Percentiles rank a stretch among this genome's conserved stretches.
These are phyloP conservation scores for Pithys albifrons DNA, from an alignment of 2,113 vertebrate genomes.

Conservation along the genomic window DNA sequence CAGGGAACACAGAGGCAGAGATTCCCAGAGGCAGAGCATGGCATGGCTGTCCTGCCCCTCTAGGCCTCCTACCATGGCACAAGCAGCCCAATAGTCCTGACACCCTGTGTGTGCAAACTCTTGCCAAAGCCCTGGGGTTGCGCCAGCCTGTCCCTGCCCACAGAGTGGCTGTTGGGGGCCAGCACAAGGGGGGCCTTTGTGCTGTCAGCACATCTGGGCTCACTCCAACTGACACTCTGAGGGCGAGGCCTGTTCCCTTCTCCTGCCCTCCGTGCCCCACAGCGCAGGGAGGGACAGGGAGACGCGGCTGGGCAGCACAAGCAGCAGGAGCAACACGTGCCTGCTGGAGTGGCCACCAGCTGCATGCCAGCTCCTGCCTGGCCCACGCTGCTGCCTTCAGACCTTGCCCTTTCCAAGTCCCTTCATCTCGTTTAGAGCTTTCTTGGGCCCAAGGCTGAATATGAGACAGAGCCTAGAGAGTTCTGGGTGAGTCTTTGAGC, in stretches of 20 bases:
- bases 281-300: accelerated
- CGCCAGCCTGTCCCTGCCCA: background rate
- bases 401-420: background rate
- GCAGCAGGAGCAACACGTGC: accelerated
- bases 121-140: background rate
- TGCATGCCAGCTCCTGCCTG: accelerated
- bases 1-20: background rate
- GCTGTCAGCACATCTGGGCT: background rate
- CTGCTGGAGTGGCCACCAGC: background rate
- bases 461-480: background rate
- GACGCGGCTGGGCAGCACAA: accelerated
- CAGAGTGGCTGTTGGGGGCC: background rate
- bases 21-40: accelerated
- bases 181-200: background rate
- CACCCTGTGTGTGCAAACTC: background rate
- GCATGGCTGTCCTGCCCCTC: background rate
- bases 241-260: background rate
- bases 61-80: accelerated
- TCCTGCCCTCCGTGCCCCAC: accelerated
- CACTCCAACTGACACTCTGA: background rate
- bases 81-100: background rate
- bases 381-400: background rate
- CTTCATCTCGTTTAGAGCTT: background rate
- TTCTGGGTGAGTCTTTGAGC: background rate
- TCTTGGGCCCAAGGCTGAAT: background rate